Base-by-base conservation (phyloP, 2,113 vertebrate species). In the Sinocyclocheilus rhinocerous region DNA sequence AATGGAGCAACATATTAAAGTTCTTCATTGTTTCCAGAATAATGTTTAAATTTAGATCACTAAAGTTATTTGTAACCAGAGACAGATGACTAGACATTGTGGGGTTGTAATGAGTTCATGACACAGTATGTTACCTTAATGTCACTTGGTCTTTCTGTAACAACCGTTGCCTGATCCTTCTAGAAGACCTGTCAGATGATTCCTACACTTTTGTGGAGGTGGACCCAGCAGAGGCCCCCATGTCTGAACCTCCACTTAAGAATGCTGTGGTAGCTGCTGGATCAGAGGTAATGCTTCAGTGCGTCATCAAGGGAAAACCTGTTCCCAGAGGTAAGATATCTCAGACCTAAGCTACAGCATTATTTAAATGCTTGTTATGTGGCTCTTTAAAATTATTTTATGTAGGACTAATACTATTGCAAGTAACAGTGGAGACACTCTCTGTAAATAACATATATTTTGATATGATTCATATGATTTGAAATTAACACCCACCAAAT, bases 121-220 rank as follows among this genome's bases (percentile, higher is more conserved):
- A 36, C 22, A 9, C 12, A 22, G 57, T n/a, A 22, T 10, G 11
- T 63, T 39, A 67, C 8, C 67, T 36, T 6, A 20, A 33, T 16
- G 50, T 48, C 59, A 67, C 15, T 77, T 29, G 24, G 18, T 42
- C 26, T 45, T 10, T 45, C 9, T 45, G 42, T 42, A 42, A 42
- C 45, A 77, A 52, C 18, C 29, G 16, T 16, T 29, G 45, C 57
- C 20, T 45, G 33, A 39, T 67, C 15, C n/a, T 81, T 73, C 39
- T 86, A 94, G 89, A 92, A 91, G 95, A 95, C 89, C 97, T 96
- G 1, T 97, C 96, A 0, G 96, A 97, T 0, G 97, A 97, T 88
- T 97, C 96, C 33, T 97, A 96, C 0, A 95, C 96, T 87, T 98
- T 96, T 1, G 96, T 96, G 16, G 96, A 96, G 26, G 96, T 98